Percentiles rank a stretch among this genome's conserved stretches.
phyloP scores from a whole-genome alignment of 2,797 vertebrate species.

The Sternotherus odoratus region DNA sequence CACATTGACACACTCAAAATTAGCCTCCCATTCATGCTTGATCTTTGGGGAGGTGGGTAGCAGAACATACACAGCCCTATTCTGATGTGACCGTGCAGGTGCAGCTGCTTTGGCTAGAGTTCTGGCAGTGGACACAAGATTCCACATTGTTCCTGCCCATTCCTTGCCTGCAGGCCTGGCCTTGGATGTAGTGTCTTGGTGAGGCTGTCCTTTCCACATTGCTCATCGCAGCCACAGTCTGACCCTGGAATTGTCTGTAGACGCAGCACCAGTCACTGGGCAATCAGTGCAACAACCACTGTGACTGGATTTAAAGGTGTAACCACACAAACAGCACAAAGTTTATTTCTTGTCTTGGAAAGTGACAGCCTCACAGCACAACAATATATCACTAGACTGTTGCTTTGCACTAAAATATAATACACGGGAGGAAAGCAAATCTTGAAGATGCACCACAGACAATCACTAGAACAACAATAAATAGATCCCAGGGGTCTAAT shows the following conservation, averaged over 20 bases:
- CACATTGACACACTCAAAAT: background rate
- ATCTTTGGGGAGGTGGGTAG: background rate
- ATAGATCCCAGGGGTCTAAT: background rate
- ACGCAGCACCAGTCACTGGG: background rate
- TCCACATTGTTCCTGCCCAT: background rate
- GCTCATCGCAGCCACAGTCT: too few species aligned
- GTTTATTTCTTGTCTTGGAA: background rate
- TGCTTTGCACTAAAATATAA: background rate
- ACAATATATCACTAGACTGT: background rate
- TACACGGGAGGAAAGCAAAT: background rate
- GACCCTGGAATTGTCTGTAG: background rate
- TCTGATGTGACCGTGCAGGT: background rate
- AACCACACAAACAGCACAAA: background rate
- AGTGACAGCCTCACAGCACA: background rate
- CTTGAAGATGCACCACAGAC: background rate
- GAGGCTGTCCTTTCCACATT: background rate
- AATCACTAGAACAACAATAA: background rate
- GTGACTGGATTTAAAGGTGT: background rate
- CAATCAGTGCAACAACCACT: too few species aligned
- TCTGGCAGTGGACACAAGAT: too few species aligned
- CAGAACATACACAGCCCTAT: too few species aligned
- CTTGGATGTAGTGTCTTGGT: background rate
- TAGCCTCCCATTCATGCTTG: background rate
- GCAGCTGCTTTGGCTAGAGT: background rate
- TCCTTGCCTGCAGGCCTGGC: background rate